Base-by-base conservation (phyloP, 2,888 invertebrate species). In the Hirtodrosophila cameraria region DNA sequence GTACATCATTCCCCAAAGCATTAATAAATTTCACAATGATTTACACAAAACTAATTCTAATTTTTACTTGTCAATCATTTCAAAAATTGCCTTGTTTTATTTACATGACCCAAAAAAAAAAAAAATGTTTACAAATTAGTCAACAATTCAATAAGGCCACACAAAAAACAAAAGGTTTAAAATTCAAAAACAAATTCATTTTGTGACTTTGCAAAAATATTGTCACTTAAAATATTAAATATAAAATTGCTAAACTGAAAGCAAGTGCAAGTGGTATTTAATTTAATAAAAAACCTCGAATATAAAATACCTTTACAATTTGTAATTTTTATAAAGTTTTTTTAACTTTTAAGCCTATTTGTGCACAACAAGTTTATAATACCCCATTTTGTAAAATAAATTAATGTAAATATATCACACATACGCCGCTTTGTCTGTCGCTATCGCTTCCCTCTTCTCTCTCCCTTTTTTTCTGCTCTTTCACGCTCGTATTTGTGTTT, bases 401-500 rank as follows among this genome's bases (percentile, higher is more conserved):
- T 45, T 23, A 27, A 28, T 13, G 2, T 36, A 31, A 9, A 55
- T 45, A 38, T 54, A 74, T 81, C 20, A 60, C 70, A 15, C 68
- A 75, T 78, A 71, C 82, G 79, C 63, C 66, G 55, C 75, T 38
- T 70, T 57, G 81, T 69, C 78, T 62, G 74, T 48, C 74, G 58
- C 55, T 61, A 33, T 31, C 1, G 7, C 20, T 7, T 12, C 11
- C n/a, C 5, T 12, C 13, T 7, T 6, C 13, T 35, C n/a, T 3
- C 12, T 7, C 18, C 20, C 20, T 45, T 2, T 11, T n/a, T 9
- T 11, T 36, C 23, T 52, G n/a, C 12, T 8, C 6, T 28, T 1
- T 8, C 30, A 9, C 11, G 3, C 9, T 25, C 4, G 23, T 9
- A 1, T 6, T 15, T 1, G 27, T 11, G 13, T 30, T 0, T 15